These are phyloP conservation scores for Campopleginae sp. DNA, from an alignment of 2,888 invertebrate species.

Conservation along the genomic window DNA sequence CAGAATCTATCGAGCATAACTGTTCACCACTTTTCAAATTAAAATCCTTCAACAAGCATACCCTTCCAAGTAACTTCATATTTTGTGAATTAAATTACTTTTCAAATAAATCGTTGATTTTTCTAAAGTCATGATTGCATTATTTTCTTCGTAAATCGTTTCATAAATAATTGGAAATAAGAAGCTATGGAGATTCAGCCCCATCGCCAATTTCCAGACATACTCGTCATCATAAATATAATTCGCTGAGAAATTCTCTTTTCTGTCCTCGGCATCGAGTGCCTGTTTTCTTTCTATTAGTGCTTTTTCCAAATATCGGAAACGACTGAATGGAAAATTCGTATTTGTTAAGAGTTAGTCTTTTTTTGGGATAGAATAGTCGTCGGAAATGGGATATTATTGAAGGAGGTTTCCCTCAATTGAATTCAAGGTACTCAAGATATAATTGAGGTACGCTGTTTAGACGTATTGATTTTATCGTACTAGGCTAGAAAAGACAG, in stretches of 20 bases:
- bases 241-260: neutral
- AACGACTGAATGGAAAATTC: neutral
- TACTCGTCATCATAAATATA: neutral
- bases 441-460: neutral
- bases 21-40: neutral
- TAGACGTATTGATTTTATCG: slow-evolving; percentile 29
- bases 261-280: neutral
- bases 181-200: no score
- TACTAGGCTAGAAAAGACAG: slow-evolving; percentile 35
- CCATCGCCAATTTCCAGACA: neutral
- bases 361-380: neutral
- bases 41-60: neutral
- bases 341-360: neutral
- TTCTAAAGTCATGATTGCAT: neutral
- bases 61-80: neutral
- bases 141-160: neutral
- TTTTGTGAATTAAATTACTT: neutral
- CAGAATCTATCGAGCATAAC: neutral
- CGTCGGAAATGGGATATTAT: neutral
- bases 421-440: neutral
- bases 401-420: neutral
- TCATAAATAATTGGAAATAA: neutral
- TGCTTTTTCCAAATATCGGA: neutral
- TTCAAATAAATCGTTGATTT: neutral
- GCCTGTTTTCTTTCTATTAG: neutral